Percentiles rank a stretch among this genome's conserved stretches.
Conservation (phyloP, 2,113 vertebrate genomes). For the Salvelinus alpinus region DNA sequence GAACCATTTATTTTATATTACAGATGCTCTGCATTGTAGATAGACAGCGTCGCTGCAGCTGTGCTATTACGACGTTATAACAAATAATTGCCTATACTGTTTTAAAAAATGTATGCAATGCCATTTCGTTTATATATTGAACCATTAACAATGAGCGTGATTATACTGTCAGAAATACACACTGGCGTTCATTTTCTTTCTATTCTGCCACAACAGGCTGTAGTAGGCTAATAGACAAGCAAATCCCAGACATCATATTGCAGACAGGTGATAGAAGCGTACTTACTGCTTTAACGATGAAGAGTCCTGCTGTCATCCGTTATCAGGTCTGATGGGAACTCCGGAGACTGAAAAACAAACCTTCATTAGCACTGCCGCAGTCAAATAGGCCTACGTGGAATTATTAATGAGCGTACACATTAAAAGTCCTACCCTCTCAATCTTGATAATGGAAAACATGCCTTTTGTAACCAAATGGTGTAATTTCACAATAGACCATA, state of each 20-base stretch:
- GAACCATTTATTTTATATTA: slow-evolving; percentile 71
- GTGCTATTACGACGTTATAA: slow-evolving; percentile 1
- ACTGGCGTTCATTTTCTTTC: too few relatives aligned
- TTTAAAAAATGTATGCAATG: background rate
- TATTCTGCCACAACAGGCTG: too few relatives aligned
- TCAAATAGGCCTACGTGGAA: slow-evolving; percentile 15
- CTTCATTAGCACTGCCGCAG: slow-evolving; percentile 9
- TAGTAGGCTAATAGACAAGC: too few relatives aligned
- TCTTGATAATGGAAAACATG: background rate
- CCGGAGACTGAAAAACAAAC: slow-evolving; percentile 83
- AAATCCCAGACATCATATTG: slow-evolving; percentile 45
- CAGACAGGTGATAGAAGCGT: slow-evolving; percentile 48
- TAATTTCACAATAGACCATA: background rate
- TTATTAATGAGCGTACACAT: background rate
- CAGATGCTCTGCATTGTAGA: slow-evolving; percentile 53
- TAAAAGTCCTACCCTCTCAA: background rate
- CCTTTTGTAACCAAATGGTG: background rate
- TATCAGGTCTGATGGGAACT: slow-evolving; percentile 92
- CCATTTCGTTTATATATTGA: background rate
- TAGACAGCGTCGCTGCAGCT: slow-evolving; percentile 22
- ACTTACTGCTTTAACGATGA: slow-evolving; percentile 96
- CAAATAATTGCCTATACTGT: background rate
- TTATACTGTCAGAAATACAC: too few relatives aligned
- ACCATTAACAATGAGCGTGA: too few relatives aligned
- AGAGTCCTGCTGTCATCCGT: slow-evolving; percentile 95